Evolutionary conservation across 2,888 invertebrate species (phyloP), one percentile per base, ranked within the genome.

Genomic region (Philonicus albiceps): DNA sequence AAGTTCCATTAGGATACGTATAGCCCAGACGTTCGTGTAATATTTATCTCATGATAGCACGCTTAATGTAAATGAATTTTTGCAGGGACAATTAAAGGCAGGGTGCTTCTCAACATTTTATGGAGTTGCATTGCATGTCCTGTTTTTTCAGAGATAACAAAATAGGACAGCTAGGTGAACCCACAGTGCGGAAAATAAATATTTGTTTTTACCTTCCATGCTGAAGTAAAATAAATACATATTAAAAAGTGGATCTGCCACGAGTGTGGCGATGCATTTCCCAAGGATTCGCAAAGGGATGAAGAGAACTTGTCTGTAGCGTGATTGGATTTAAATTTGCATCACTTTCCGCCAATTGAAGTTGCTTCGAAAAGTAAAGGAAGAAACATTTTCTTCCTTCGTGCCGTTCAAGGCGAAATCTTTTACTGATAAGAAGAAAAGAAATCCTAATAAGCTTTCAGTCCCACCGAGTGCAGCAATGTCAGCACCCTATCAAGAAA

Each of bases 251-350:
- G 27, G 3, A 43, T 34, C 16, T 76, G 22, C 34, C 76, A 43
- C 22, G 1, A 76, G 40, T 37, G 19, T 43, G 22, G 64, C 64
- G 22, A 64, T 76, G 76, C 76, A 76, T 43, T 76, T 76, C 31
- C 31, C 34, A 22, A 43, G 34, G 31, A 74, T 13, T 1, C n/a
- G 3, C 31, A 31, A 74, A 74, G 30, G 27, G n/a, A 34, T 31
- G 31, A n/a, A n/a, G 49, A 34, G 31, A 2, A 16, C n/a, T 31
- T 74, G 22, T 8, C 5, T 40, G 40, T 2, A 37, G 16, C 16
- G 34, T n/a, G 37, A 76, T 76, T 37, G 37, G 22, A 76, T 27
- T 43, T 37, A 76, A 76, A 76, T 43, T 76, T 76, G 76, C 76
- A 76, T 76, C 76, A 76, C 76, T 76, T 37, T 27, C 43, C 34